Percentiles rank a stretch among this genome's conserved stretches.
These are phyloP conservation scores for Protobothrops mucrosquamatus DNA, from an alignment of 2,113 vertebrate species.

Conservation along the genomic window DNA sequence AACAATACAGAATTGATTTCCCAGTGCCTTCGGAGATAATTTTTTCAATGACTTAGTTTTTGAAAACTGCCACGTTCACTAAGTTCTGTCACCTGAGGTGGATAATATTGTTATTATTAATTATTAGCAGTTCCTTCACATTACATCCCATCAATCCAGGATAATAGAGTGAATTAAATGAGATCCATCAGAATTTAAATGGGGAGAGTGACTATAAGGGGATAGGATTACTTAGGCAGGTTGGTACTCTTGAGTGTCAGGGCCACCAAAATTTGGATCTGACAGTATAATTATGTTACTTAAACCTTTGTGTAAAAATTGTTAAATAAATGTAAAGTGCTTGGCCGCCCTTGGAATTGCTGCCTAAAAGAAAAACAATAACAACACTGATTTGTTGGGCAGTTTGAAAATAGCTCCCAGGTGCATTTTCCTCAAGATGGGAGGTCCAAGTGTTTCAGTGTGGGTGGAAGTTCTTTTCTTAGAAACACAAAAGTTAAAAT, in stretches of 20 bases:
- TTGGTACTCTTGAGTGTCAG: background rate
- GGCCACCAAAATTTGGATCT: background rate
- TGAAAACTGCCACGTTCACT: background rate
- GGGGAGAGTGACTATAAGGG: background rate
- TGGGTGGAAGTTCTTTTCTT: background rate
- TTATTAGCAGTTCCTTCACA: background rate
- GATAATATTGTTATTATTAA: background rate
- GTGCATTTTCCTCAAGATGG: background rate
- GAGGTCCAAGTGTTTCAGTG: background rate
- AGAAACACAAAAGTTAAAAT: constrained; percentile 10
- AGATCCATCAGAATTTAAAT: background rate
- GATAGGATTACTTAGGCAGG: background rate
- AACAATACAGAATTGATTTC: background rate
- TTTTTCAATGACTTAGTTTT: background rate
- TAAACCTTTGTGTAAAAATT: background rate
- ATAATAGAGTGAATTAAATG: background rate
- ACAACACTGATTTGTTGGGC: background rate
- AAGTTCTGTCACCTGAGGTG: background rate
- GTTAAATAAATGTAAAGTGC: background rate
- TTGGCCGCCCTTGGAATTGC: background rate
- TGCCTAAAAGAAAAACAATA: background rate
- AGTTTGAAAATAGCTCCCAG: background rate
- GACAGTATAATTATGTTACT: background rate
- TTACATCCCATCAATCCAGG: background rate
- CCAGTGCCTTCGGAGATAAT: background rate